Percentiles rank a stretch among this genome's conserved stretches.
Evolutionary conservation across 2,113 vertebrate species (phyloP).

Genomic region (Misgurnus mizolepis): DNA sequence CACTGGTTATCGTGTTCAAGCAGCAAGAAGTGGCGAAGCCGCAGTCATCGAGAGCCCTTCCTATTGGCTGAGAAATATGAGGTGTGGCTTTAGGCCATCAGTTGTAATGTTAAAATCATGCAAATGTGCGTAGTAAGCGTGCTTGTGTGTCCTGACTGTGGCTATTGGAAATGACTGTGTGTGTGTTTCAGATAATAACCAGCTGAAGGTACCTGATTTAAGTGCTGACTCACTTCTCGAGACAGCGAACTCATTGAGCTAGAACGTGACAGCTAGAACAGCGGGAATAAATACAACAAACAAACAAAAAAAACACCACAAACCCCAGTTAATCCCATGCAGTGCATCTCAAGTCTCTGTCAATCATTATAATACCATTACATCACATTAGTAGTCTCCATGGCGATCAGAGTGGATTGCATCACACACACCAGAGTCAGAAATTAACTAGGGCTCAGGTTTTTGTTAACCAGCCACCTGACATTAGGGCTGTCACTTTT

Average conservation of each 20-base stretch:
- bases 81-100: constrained; percentile 32
- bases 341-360: constrained; percentile 30
- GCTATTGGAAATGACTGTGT: not conserved
- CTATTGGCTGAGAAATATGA: constrained; percentile 2
- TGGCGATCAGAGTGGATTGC: not conserved
- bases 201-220: constrained; percentile 92
- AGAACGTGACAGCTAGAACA: constrained; percentile 95
- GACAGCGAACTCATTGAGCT: constrained; percentile 98
- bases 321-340: constrained; percentile 74
- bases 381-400: not conserved
- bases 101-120: constrained; percentile 10
- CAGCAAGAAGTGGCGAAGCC: constrained; percentile 38
- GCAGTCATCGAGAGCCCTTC: constrained; percentile 50
- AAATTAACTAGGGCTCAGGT: not conserved
- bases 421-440: not conserved
- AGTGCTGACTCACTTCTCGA: constrained; percentile 96
- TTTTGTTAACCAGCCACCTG: too few species aligned
- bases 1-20: constrained; percentile 59
- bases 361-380: constrained; percentile 38
- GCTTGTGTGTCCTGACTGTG: not conserved
- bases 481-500: too few species aligned
- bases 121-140: constrained; percentile 8
- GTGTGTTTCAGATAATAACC: constrained; percentile 63
- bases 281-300: constrained; percentile 77
- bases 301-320: constrained; percentile 71